Evolutionary conservation across 2,888 invertebrate species (phyloP), one percentile per base, ranked within the genome.

Genomic region (Trichacis sp.): DNA sequence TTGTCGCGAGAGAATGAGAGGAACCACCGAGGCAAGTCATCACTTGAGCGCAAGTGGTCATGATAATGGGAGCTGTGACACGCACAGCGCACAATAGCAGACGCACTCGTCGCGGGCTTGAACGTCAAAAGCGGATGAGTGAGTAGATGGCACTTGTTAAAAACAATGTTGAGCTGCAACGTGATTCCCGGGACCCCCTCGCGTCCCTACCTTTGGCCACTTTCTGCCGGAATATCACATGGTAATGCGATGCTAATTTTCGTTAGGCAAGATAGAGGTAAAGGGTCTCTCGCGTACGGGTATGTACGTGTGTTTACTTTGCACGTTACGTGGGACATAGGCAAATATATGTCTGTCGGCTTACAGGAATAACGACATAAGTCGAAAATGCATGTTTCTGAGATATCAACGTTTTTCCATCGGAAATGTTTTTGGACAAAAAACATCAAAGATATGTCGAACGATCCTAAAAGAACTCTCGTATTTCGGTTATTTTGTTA

Each of bases 201-300:
- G 12, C 12, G 58, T 50, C 42, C 43, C 54, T 51, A 53, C 63
- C 63, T 56, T 6, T 65, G 68, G 69, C 71, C 73, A 72, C 74
- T 77, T 77, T 70, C 71, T 71, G 72, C 43, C 59, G 57, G 72
- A 74, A 77, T 76, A 78, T 79, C 76, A 73, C 74, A 79, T 79
- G 78, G 77, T 78, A 79, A 78, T 79, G 76, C 73, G 69, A 79
- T 79, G 79, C 77, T 79, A 79, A 79, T 79, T 76, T 76, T 55
- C 71, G 55, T 61, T 53, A 38, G 55, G 68, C 38, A 53, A 64
- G 61, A 48, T 53, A 58, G 42, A 60, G 60, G 52, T 45, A 52
- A 42, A 14, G 61, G 64, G 64, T 42, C 58, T 48, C 49, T 62
- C 46, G 63, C 65, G 55, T 61, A 56, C 71, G 68, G 70, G 68